Evolutionary conservation across 2,113 vertebrate species (phyloP).

Genomic region (Lepidothrix coronata): DNA sequence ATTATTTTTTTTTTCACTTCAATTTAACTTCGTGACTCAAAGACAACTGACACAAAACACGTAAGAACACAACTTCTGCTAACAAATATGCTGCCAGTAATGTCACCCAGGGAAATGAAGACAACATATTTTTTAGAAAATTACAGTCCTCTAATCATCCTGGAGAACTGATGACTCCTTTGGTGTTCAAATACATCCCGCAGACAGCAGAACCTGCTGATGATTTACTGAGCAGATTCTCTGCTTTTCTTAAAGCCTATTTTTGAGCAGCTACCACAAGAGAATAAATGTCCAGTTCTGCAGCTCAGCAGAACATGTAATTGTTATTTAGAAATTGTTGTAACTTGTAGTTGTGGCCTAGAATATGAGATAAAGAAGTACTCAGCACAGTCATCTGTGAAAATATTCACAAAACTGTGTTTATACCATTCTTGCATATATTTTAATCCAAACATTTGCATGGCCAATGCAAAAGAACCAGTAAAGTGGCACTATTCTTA

Average conservation of each 20-base stretch:
- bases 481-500: background rate
- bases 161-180: background rate
- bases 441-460: background rate
- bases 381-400: background rate
- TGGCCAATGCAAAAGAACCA: background rate
- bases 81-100: background rate
- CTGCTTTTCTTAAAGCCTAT: background rate
- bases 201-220: background rate
- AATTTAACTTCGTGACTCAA: background rate
- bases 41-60: background rate
- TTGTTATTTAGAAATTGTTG: background rate
- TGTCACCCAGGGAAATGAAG: background rate
- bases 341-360: background rate
- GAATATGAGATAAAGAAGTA: background rate
- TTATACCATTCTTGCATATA: background rate
- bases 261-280: background rate
- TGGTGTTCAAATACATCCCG: background rate
- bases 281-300: background rate
- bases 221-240: background rate
- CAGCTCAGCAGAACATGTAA: background rate
- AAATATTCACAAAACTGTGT: background rate
- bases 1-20: background rate
- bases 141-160: background rate
- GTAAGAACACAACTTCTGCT: background rate
- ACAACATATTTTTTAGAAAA: background rate